Percentiles rank a stretch among this genome's conserved stretches.
Conservation (phyloP, 2,797 vertebrate genomes). For the Catostomus latipinnis region DNA sequence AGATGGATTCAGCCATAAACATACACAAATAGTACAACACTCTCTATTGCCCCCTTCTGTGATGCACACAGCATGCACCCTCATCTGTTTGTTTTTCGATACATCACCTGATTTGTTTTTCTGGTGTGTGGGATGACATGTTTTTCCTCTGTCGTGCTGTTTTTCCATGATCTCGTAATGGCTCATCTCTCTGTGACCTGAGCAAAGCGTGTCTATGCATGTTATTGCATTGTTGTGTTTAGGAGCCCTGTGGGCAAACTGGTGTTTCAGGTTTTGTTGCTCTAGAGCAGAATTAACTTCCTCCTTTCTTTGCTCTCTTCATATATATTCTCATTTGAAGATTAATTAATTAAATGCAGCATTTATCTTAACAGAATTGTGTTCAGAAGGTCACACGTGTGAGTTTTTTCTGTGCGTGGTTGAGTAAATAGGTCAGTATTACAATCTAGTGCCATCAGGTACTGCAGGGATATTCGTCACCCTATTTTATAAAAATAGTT, state of each 20-base stretch:
- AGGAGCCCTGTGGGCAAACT: slow-evolving; percentile 35
- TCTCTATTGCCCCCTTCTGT: not conserved
- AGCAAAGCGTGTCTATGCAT: slow-evolving; percentile 31
- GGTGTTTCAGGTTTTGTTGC: slow-evolving; percentile 49
- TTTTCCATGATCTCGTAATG: slow-evolving; percentile 11
- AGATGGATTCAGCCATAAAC: not conserved
- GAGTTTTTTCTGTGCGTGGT: not conserved
- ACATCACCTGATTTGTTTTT: slow-evolving; percentile 32
- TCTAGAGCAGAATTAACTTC: slow-evolving; percentile 31
- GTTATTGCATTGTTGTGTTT: slow-evolving; percentile 27
- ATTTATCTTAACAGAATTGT: not conserved
- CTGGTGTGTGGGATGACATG: slow-evolving; percentile 34
- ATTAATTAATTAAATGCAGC: not conserved
- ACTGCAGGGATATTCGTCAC: not conserved
- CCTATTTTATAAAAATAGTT: not conserved
- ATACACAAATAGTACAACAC: slow-evolving; percentile 5
- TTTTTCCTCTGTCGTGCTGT: slow-evolving; percentile 37
- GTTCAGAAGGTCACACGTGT: not conserved
- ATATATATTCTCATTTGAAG: not conserved
- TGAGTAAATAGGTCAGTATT: slow-evolving; percentile 4
- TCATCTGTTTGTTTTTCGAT: slow-evolving; percentile 39
- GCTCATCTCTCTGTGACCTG: not conserved
- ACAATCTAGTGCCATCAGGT: not conserved
- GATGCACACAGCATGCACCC: slow-evolving; percentile 7
- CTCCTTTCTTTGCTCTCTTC: not conserved